Base-by-base conservation (phyloP, 2,797 vertebrate genomes). In the Anolis apletophallus region DNA sequence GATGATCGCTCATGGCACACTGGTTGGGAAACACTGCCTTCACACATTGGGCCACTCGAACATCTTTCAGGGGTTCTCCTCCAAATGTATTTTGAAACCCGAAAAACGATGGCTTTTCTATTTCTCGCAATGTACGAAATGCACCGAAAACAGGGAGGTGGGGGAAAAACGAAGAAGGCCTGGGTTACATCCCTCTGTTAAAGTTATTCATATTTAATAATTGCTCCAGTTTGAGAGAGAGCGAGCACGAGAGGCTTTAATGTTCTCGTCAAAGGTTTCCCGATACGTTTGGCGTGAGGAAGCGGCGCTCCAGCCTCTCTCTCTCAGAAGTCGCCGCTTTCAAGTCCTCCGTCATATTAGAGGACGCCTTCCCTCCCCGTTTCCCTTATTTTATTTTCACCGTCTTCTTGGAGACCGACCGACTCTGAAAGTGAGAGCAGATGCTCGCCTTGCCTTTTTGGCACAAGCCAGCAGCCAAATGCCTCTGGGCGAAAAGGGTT, bases 401-500 rank as follows among this genome's bases (percentile, higher is more conserved):
- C 7, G 46, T 46, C 7, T 46, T 46, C 7, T 7, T 8, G 46
- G 46, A 46, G 46, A 46, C 46, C 46, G 46, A 94, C n/a, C n/a
- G n/a, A n/a, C 93, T 94, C 92, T 92, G 93, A 84, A 94, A 94
- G 90, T 91, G 91, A 93, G 93, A 95, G 93, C 93, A 94, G 93
- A 94, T 95, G 94, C 93, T 92, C 1, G 10, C 26, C 61, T 40
- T 84, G 87, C 75, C 34, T 57, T 54, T 91, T 92, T 89, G 90
- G 91, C 94, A 92, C 88, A 55, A 85, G 90, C 91, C 88, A 91
- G 83, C 83, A 92, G 92, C 88, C 91, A 95, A 93, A 95, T 95
- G 91, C 93, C 92, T 93, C 85, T 89, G 83, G 93, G 93, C 93
- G 90, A 92, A 88, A 86, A 90, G 84, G 92, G 84, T 34, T 93